phyloP scores from a whole-genome alignment of 2,797 vertebrate genomes.

The Nyctibius grandis region DNA sequence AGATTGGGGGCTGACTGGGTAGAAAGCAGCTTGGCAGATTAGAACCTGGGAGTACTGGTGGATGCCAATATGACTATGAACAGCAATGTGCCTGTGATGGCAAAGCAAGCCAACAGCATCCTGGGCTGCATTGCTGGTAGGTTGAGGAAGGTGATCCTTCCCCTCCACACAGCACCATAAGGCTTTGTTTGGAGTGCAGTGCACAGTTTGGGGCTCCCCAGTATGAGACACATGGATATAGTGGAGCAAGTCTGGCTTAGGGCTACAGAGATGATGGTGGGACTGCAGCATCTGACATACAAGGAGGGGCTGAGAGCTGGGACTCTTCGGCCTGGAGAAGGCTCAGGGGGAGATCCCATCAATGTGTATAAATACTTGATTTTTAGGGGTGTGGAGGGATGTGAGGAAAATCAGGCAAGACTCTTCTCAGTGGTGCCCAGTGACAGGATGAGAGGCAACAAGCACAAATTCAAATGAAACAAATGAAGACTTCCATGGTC shows the following conservation, averaged over 20 bases:
- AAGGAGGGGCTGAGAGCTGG: not conserved
- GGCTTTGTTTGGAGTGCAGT: not conserved
- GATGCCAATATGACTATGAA: not conserved
- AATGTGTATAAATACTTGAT: not conserved
- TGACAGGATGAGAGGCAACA: not conserved
- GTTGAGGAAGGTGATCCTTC: not conserved
- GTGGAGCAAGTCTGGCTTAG: not conserved
- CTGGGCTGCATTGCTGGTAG: not conserved
- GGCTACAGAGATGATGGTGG: not conserved
- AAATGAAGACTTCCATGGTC: not conserved
- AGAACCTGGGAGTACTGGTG: not conserved
- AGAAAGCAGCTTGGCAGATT: not conserved
- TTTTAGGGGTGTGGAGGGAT: not conserved
- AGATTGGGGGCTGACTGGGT: not conserved
- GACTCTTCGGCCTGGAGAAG: not conserved
- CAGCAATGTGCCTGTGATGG: not conserved
- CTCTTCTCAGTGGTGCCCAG: not conserved
- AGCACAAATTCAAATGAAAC: not conserved
- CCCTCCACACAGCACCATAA: not conserved
- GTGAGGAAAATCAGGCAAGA: not conserved
- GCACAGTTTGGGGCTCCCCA: not conserved
- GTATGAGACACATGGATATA: not conserved
- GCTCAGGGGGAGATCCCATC: accelerated
- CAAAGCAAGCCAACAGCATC: not conserved
- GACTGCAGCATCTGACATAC: not conserved